Conservation (phyloP, 2,797 vertebrate species). For the Prionace glauca region DNA sequence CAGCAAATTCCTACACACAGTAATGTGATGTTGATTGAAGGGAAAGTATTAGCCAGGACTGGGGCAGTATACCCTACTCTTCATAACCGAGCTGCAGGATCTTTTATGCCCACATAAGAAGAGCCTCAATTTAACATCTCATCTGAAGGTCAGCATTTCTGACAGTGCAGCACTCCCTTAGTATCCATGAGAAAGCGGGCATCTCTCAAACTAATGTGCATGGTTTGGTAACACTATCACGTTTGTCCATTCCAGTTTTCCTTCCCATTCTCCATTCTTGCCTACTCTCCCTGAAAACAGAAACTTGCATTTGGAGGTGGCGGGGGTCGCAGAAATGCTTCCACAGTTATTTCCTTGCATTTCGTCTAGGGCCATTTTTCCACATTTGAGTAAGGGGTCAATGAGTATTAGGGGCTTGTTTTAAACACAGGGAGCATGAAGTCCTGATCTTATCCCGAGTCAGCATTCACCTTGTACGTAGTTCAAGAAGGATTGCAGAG, state of each 20-base stretch:
- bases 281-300: background rate
- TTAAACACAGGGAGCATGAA: background rate
- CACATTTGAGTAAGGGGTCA: background rate
- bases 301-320: background rate
- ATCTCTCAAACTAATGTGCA: background rate
- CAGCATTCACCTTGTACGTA: background rate
- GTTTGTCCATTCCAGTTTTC: background rate
- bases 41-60: background rate
- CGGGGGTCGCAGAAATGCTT: too few species aligned
- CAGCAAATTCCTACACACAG: background rate
- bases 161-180: background rate
- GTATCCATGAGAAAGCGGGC: background rate
- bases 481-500: background rate
- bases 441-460: background rate
- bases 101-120: background rate
- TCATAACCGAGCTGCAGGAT: background rate
- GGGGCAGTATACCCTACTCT: background rate
- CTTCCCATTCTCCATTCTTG: too few species aligned
- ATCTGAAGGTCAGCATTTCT: background rate
- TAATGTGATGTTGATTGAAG: background rate
- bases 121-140: background rate
- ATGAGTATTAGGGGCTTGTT: background rate
- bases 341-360: background rate
- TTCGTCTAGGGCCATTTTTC: background rate
- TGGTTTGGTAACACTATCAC: background rate